These are phyloP conservation scores for Anastatus disparis DNA, from an alignment of 1,140 invertebrate species.

Conservation along the genomic window DNA sequence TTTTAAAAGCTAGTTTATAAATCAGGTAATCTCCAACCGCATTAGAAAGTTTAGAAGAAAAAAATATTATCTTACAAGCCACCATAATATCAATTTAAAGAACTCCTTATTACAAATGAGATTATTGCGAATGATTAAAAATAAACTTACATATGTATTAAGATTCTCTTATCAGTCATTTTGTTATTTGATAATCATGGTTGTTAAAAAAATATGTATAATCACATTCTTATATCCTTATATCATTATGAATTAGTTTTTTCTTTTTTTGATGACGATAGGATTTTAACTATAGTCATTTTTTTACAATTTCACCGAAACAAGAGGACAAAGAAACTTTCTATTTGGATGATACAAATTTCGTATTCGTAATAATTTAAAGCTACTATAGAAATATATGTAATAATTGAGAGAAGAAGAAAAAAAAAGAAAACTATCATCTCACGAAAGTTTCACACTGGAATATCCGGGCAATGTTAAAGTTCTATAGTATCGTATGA, in stretches of 20 bases:
- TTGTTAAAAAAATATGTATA: too few species aligned
- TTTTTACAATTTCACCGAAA: conserved; percentile 1
- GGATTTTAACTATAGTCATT: not conserved
- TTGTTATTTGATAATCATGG: too few species aligned
- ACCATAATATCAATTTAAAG: not conserved
- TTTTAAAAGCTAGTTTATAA: not conserved
- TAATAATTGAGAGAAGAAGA: too few species aligned
- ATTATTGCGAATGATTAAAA: not conserved
- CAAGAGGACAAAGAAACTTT: not conserved
- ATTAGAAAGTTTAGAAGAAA: conserved; percentile 28
- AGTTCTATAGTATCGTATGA: too few species aligned
- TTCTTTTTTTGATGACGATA: not conserved
- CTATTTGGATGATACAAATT: not conserved
- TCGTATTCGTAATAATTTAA: not conserved
- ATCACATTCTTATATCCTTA: not conserved
- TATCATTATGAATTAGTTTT: too few species aligned
- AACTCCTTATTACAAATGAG: not conserved
- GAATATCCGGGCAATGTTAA: too few species aligned
- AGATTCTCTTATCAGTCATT: too few species aligned
- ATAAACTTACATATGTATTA: too few species aligned
- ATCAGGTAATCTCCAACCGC: conserved; percentile 7
- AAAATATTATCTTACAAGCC: not conserved
- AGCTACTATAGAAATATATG: too few species aligned
- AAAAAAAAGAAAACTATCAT: too few species aligned
- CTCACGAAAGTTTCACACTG: too few species aligned